A percentile compares a stretch with the other conserved stretches of the same genome.
These are phyloP conservation scores for Zosterops pallidus DNA, from an alignment of 2,113 vertebrate genomes.

Conservation along the genomic window DNA sequence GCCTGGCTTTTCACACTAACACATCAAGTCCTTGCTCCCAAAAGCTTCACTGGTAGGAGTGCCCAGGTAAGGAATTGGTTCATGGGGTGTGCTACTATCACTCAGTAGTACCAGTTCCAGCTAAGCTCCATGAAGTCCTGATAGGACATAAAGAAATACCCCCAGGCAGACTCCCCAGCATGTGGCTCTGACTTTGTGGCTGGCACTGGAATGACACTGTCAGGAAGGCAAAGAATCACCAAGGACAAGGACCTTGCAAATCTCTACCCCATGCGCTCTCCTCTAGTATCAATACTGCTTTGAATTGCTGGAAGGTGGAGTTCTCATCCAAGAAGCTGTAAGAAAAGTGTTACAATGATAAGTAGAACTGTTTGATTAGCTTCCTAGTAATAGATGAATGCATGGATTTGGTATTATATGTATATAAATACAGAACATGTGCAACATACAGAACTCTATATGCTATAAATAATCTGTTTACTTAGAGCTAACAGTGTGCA, in stretches of 20 bases:
- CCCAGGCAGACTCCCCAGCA: rapidly evolving
- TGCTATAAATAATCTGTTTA: background rate
- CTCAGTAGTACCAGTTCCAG: background rate
- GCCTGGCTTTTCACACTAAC: background rate
- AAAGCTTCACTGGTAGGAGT: background rate
- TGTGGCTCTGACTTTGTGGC: background rate
- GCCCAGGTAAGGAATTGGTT: background rate
- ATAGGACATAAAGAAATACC: background rate
- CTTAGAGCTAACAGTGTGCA: background rate
- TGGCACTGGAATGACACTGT: background rate
- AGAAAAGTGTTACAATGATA: background rate
- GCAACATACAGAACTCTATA: background rate
- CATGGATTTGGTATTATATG: background rate
- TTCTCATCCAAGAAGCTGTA: background rate
- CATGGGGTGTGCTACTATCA: background rate
- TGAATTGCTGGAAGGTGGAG: background rate
- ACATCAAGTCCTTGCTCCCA: background rate
- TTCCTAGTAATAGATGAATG: background rate
- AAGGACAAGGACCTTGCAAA: background rate
- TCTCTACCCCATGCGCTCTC: rapidly evolving
- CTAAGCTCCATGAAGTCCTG: background rate
- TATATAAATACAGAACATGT: background rate
- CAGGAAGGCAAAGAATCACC: background rate
- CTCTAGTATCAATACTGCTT: background rate
- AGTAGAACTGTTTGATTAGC: background rate